Evolutionary conservation across 2,797 vertebrate species (phyloP).

Genomic region (Hydrophis major): DNA sequence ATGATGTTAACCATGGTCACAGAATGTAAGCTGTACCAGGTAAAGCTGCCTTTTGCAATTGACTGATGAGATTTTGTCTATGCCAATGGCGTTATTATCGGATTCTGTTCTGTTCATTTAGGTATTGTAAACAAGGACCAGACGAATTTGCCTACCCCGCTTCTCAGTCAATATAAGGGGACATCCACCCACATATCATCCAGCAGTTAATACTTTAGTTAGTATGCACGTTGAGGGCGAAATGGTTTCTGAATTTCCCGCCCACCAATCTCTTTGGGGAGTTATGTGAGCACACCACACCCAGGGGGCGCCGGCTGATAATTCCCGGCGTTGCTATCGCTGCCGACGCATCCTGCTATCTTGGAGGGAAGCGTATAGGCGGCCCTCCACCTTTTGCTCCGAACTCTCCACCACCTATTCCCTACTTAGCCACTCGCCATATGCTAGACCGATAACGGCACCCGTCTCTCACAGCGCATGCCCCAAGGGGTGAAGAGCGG

Average conservation of each 20-base stretch:
- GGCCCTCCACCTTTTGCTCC: too few relatives aligned
- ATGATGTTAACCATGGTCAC: not conserved
- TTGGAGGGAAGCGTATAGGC: too few relatives aligned
- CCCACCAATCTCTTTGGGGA: not conserved
- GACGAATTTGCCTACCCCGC: not conserved
- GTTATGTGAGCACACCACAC: not conserved
- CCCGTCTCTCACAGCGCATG: not conserved
- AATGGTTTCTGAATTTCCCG: not conserved
- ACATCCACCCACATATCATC: not conserved
- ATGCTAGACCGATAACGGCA: not conserved
- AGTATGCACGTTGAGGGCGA: not conserved
- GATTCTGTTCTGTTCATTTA: not conserved
- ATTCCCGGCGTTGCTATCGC: not conserved
- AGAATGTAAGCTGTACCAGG: not conserved
- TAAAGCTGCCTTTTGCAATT: not conserved
- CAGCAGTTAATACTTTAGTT: not conserved
- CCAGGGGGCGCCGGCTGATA: not conserved
- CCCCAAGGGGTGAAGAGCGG: not conserved
- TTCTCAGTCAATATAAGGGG: not conserved
- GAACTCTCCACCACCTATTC: not conserved
- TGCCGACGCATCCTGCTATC: not conserved
- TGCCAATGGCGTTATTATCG: not conserved
- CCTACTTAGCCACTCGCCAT: not conserved
- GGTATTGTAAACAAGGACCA: not conserved
- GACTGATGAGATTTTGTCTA: not conserved